Percentiles rank a stretch among this genome's conserved stretches.
These are phyloP conservation scores for Perca flavescens DNA, from an alignment of 2,113 vertebrate species.

Conservation along the genomic window DNA sequence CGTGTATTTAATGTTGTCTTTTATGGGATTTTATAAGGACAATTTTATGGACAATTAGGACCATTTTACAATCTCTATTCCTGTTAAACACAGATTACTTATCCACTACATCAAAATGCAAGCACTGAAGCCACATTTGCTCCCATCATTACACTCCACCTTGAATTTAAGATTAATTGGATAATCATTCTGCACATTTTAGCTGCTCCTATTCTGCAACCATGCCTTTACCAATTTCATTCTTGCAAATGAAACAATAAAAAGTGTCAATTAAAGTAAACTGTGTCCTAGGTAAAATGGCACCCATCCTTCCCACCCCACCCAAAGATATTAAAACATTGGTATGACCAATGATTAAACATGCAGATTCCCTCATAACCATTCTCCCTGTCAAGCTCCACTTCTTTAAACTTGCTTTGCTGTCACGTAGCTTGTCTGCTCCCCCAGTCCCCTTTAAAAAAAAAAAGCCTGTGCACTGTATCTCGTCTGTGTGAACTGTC, in stretches of 20 bases:
- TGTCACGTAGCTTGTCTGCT: slow-evolving; percentile 34
- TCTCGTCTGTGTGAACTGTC: slow-evolving; percentile 11
- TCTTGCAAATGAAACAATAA: slow-evolving; percentile 1
- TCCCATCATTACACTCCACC: slow-evolving; percentile 4
- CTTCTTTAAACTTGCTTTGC: slow-evolving; percentile 19
- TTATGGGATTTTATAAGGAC: slow-evolving; percentile 29
- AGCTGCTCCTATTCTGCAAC: not conserved
- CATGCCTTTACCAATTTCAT: not conserved
- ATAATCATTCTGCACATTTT: slow-evolving; percentile 39
- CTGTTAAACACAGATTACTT: slow-evolving; percentile 24
- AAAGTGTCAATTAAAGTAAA: slow-evolving; percentile 30
- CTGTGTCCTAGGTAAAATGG: slow-evolving; percentile 17
- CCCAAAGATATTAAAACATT: slow-evolving; percentile 1
- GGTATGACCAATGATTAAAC: slow-evolving; percentile 46
- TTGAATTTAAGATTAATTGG: slow-evolving; percentile 41
- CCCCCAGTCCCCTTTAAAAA: slow-evolving; percentile 12
- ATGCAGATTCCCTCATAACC: slow-evolving; percentile 24
- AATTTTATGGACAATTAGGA: slow-evolving; percentile 39
- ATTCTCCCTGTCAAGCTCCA: slow-evolving; percentile 7
- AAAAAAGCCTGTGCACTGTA: slow-evolving; percentile 15
- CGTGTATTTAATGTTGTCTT: slow-evolving; percentile 20
- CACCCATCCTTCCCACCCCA: not conserved
- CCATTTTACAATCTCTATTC: slow-evolving; percentile 38
- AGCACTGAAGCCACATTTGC: slow-evolving; percentile 1
- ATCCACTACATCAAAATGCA: slow-evolving; percentile 32